Evolutionary conservation across 2,888 invertebrate species (phyloP).

Genomic region (Heliconius aoede): DNA sequence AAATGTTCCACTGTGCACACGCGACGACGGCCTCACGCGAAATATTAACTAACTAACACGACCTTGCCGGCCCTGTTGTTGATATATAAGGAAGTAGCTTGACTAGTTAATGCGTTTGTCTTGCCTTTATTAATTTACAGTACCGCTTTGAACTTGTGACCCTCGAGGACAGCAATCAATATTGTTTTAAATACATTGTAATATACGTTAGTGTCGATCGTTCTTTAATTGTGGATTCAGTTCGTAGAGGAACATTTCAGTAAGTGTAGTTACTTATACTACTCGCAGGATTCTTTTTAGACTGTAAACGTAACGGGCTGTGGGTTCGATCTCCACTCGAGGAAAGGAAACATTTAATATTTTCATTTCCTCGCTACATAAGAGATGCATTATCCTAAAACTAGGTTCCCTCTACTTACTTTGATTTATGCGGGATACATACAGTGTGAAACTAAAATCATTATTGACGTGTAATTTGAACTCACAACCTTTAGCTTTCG

Average conservation of each 20-base stretch:
- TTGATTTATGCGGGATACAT: background rate
- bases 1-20: too few relatives aligned
- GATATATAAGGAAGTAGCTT: background rate
- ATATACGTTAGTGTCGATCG: too few relatives aligned
- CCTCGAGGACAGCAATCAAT: background rate
- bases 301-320: background rate
- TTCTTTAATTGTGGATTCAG: too few relatives aligned
- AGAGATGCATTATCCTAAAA: background rate
- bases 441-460: background rate
- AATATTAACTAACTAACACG: background rate
- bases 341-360: background rate
- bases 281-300: too few relatives aligned
- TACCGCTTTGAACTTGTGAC: conserved; percentile 1
- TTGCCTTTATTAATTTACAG: background rate
- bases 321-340: background rate
- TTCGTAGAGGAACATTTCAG: too few relatives aligned
- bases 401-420: background rate
- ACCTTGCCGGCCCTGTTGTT: background rate
- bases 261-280: too few relatives aligned
- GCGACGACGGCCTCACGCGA: background rate
- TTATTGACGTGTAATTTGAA: background rate
- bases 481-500: background rate
- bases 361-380: background rate
- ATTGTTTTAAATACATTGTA: background rate
- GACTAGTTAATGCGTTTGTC: background rate